A percentile compares a stretch with the other conserved stretches of the same genome.
Evolutionary conservation across 2,888 invertebrate genomes (phyloP).

Genomic region (Troides oblongomaculatus): DNA sequence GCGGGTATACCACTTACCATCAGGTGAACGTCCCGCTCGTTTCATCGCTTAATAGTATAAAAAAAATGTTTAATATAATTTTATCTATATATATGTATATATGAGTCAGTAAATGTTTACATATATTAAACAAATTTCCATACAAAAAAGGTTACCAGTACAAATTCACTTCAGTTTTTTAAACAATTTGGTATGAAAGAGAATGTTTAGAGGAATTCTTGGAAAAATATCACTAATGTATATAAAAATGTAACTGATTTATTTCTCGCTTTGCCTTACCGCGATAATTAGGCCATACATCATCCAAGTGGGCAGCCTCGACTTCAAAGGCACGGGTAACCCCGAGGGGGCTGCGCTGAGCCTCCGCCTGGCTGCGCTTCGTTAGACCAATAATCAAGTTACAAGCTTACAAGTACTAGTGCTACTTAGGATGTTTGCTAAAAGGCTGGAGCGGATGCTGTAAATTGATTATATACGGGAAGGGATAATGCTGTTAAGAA

Average conservation of each 20-base stretch:
- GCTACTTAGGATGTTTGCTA: slow-evolving; percentile 10
- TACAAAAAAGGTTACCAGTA: not conserved
- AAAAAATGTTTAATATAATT: too few species aligned
- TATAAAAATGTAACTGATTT: not conserved
- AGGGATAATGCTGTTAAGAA: not conserved
- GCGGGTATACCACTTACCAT: too few species aligned
- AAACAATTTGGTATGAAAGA: not conserved
- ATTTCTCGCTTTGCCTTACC: not conserved
- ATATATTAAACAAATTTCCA: not conserved
- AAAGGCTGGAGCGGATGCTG: slow-evolving; percentile 1
- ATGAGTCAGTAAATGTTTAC: too few species aligned
- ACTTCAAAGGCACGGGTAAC: slow-evolving; percentile 15
- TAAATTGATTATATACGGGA: not conserved
- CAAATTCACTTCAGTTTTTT: not conserved
- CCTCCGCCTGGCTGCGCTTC: slow-evolving; percentile 12
- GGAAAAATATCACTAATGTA: not conserved
- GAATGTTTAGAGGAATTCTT: not conserved
- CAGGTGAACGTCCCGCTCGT: too few species aligned
- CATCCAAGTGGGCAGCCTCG: slow-evolving; percentile 1
- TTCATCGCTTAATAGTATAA: too few species aligned
- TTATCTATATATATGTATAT: too few species aligned
- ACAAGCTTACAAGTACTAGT: slow-evolving; percentile 11
- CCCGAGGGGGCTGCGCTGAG: not conserved
- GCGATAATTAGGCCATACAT: slow-evolving; percentile 1
- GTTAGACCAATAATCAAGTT: slow-evolving; percentile 19